Evolutionary conservation across 2,113 vertebrate genomes (phyloP), one percentile per base, ranked within the genome.

Genomic region (Narcine bancroftii): DNA sequence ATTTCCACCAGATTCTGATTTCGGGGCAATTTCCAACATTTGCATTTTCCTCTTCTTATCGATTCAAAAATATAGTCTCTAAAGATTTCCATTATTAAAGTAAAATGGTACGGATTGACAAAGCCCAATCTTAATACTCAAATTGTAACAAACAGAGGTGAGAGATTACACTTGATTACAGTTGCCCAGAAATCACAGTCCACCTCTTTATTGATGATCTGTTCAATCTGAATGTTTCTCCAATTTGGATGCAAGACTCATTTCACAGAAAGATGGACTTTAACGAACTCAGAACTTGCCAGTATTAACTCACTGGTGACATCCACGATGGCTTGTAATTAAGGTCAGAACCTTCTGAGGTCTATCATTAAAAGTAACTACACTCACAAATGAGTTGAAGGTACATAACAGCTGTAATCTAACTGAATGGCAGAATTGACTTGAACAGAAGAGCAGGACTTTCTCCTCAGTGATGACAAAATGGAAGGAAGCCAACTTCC

Each of bases 131-230:
- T 56, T 83, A 53, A 85, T 60, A 19, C 29, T 56, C 50, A 60
- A 85, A 85, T 29, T 85, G 10, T 56, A 85, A 85, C 50, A 53
- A 50, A 53, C 6, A 85, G 33, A n/a, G 50, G 3, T 56, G 81
- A 56, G 2, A 36, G 81, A 85, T 85, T 85, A 56, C 56, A 29
- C 50, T 56, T 79, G 76, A n/a, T n/a, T 85, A 29, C 47, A 83
- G 24, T 33, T 33, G 53, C 33, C 3, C 53, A 33, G 79, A 53
- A 15, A 85, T 56, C 50, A n/a, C 9, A 56, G 79, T n/a, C 11
- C n/a, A 85, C 47, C 4, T 85, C 56, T n/a, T 85, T n/a, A 85
- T 33, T 85, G 47, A 56, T 85, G 79, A 56, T 85, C 26, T n/a
- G n/a, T 29, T 17, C 79, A 85, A 56, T 53, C 9, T 47, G 47